Evolutionary conservation across 92 coral and sea anemone genomes (phyloP), one percentile per base, ranked within the genome.

Genomic region (Paragorgia papillata): DNA sequence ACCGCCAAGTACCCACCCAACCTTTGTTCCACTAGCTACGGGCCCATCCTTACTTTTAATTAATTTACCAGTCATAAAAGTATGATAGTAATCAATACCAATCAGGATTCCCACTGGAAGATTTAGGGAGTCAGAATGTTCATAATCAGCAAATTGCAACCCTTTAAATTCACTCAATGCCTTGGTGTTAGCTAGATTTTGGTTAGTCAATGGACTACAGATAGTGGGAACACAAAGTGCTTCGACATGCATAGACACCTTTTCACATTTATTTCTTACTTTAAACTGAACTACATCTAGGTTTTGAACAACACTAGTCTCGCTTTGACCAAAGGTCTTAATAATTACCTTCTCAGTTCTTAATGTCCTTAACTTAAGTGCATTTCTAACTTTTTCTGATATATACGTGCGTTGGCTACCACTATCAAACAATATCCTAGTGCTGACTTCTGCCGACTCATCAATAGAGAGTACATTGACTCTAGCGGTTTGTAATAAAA

Each of bases 41-140:
- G 51, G 73, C 1, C 73, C 73, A 5, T 1, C 8, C 49, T 14
- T 40, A 19, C 73, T 65, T 2, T 51, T 13, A 1, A 65, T 20
- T 13, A 37, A 17, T 66, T 21, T 34, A 66, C 73, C 54, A 0
- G 73, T 65, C 10, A 65, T 18, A 1, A 65, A 21, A 22, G 2
- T 40, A 43, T 65, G 73, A 43, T 65, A 65, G 20, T 7, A 40
- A 19, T 66, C 73, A 37, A 66, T 66, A 17, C 73, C 73, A n/a
- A 66, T 41, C 40, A 65, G 37, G 39, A 65, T 65, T 5, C 73
- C 73, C 1, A 65, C 53, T 34, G 73, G 51, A 1, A 65, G 53
- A 18, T 13, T 65, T 15, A 5, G 73, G 27, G 12, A 13, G 21
- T 40, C 73, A 3, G 32, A 21, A 65, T 37, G 51, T 18, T 65